A percentile compares a stretch with the other conserved stretches of the same genome.
Evolutionary conservation across 2,113 vertebrate species (phyloP).

Genomic region (Neodontobutis hainanensis): DNA sequence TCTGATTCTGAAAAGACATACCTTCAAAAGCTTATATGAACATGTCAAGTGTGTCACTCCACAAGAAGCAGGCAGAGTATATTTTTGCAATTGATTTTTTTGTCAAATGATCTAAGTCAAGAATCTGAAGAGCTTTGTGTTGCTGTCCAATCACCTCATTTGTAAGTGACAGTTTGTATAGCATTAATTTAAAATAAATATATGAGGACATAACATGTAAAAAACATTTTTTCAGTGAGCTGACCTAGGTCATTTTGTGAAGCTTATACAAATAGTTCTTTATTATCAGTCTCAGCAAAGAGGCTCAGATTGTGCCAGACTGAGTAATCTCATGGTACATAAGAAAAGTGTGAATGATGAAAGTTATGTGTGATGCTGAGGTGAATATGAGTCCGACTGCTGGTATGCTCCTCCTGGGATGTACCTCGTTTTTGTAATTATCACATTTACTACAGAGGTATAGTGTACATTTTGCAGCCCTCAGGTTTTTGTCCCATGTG

Average conservation of each 20-base stretch:
- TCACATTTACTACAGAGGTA: background rate
- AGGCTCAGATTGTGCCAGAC: background rate
- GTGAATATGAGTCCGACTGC: background rate
- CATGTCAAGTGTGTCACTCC: no score
- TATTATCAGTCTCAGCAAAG: background rate
- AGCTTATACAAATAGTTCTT: background rate
- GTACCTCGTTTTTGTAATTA: background rate
- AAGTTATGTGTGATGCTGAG: background rate
- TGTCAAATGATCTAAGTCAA: no score
- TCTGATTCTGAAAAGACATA: no score
- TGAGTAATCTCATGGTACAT: background rate
- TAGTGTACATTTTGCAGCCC: background rate
- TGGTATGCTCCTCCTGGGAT: constrained; percentile 1
- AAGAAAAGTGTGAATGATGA: background rate
- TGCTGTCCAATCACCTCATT: no score
- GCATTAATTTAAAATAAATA: no score
- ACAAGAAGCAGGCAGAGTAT: no score
- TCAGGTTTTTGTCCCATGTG: background rate
- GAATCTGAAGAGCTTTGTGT: no score
- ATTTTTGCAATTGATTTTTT: no score
- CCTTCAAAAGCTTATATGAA: no score
- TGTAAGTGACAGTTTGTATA: no score
- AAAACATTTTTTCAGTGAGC: no score
- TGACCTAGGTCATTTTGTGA: background rate
- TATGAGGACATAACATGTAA: no score